Evolutionary conservation across 2,888 invertebrate species (phyloP).

Genomic region (Notocelia uddmanniana): DNA sequence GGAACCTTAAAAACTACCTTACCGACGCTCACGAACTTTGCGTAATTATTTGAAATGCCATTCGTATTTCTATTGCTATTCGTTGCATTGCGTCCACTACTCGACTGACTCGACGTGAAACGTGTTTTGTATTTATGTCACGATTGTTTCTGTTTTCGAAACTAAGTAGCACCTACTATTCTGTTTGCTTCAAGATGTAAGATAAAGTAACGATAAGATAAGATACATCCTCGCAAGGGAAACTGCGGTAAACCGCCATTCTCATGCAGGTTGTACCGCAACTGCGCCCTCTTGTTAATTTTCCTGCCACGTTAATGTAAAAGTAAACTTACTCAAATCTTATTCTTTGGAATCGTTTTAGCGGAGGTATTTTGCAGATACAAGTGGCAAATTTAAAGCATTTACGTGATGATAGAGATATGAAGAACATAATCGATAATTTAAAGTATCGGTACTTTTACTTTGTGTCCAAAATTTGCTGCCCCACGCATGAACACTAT

Average conservation of each 20-base stretch:
- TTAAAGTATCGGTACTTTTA: no score
- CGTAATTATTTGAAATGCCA: neutral
- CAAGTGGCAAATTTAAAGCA: neutral
- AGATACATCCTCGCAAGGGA: conserved; percentile 27
- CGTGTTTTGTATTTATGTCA: neutral
- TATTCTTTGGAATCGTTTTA: conserved; percentile 68
- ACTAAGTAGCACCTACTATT: neutral
- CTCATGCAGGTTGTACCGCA: conserved; percentile 71
- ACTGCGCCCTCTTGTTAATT: conserved; percentile 73
- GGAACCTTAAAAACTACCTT: no score
- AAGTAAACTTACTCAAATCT: conserved; percentile 76
- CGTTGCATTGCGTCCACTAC: no score
- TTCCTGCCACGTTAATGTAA: conserved; percentile 74
- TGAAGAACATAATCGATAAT: no score
- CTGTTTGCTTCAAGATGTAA: conserved; percentile 10
- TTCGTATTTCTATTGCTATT: neutral
- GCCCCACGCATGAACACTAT: no score
- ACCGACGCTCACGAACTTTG: no score
- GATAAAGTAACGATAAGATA: conserved; percentile 32
- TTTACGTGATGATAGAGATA: no score
- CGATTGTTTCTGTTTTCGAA: neutral
- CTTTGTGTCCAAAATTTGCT: no score
- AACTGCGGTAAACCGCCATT: conserved; percentile 61
- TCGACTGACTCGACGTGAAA: neutral
- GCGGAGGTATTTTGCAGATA: conserved; percentile 46